Conservation (phyloP, 2,888 invertebrate genomes). For the Steinernema carpocapsae region DNA sequence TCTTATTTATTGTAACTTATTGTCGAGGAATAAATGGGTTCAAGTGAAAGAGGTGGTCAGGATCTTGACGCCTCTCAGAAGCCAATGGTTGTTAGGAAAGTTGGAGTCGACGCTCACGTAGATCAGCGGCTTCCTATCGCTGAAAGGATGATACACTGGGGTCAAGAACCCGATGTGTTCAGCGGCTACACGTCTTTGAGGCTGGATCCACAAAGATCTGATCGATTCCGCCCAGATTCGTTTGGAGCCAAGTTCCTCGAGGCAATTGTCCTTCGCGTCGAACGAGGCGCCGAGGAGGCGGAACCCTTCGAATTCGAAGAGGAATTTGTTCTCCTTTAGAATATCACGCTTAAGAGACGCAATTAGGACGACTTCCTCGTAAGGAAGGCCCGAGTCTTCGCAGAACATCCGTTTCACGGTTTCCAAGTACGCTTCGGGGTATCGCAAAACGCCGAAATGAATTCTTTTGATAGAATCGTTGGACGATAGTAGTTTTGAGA, state of each 20-base stretch:
- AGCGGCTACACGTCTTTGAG: background rate
- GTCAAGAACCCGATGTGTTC: background rate
- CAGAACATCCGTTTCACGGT: constrained; percentile 23
- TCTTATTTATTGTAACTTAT: constrained; percentile 30
- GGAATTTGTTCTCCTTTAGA: background rate
- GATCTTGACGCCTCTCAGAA: constrained; percentile 47
- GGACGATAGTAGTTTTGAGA: background rate
- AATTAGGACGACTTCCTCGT: background rate
- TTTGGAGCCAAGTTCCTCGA: background rate
- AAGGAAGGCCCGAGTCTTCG: constrained; percentile 3
- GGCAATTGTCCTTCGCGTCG: constrained; percentile 17
- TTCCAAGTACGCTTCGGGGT: constrained; percentile 18
- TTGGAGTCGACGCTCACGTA: constrained; percentile 44
- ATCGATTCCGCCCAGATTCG: background rate
- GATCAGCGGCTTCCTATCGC: constrained; percentile 33
- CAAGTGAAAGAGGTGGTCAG: background rate
- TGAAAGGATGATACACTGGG: constrained; percentile 32
- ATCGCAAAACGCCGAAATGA: background rate
- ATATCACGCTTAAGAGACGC: background rate
- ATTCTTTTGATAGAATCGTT: background rate
- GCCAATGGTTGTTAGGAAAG: constrained; percentile 46
- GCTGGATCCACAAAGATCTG: constrained; percentile 11
- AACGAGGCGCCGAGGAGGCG: constrained; percentile 26
- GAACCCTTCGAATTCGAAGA: constrained; percentile 1
- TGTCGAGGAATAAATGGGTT: constrained; percentile 1